phyloP scores from a whole-genome alignment of 2,888 invertebrate species.

The Leptinotarsa juncta region DNA sequence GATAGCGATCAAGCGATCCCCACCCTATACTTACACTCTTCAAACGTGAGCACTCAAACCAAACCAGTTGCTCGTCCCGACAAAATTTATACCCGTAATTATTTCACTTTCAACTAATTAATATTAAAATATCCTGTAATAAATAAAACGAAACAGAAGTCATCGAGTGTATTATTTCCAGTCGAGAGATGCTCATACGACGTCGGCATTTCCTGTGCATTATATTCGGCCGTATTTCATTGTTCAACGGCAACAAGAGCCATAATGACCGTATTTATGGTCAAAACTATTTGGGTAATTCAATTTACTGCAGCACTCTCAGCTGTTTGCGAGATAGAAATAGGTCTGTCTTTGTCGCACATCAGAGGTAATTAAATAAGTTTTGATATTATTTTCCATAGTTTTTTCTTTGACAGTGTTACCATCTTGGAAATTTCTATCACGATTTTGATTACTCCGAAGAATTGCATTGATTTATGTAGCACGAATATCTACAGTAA shows the following conservation, averaged over 20 bases:
- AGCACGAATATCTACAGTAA: too few relatives aligned
- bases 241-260: constrained; percentile 36
- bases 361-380: neutral
- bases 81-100: constrained; percentile 35
- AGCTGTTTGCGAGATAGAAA: neutral
- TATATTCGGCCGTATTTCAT: constrained; percentile 44
- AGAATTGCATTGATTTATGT: too few relatives aligned
- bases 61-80: constrained; percentile 19
- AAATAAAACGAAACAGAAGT: constrained; percentile 37
- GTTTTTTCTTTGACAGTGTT: too few relatives aligned
- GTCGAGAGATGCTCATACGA: constrained; percentile 34
- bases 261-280: constrained; percentile 47
- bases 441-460: too few relatives aligned
- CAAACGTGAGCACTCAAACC: constrained; percentile 14
- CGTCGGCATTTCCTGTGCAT: constrained; percentile 44
- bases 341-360: constrained; percentile 1
- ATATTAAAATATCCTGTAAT: constrained; percentile 46
- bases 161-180: constrained; percentile 31
- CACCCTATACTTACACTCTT: constrained; percentile 16
- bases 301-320: constrained; percentile 38
- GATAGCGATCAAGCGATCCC: constrained; percentile 11
- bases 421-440: too few relatives aligned
- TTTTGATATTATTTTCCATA: too few relatives aligned
- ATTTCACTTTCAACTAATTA: constrained; percentile 42
- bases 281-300: constrained; percentile 47